phyloP scores from a whole-genome alignment of 2,888 invertebrate species.

The Cataglyphis cursor region DNA sequence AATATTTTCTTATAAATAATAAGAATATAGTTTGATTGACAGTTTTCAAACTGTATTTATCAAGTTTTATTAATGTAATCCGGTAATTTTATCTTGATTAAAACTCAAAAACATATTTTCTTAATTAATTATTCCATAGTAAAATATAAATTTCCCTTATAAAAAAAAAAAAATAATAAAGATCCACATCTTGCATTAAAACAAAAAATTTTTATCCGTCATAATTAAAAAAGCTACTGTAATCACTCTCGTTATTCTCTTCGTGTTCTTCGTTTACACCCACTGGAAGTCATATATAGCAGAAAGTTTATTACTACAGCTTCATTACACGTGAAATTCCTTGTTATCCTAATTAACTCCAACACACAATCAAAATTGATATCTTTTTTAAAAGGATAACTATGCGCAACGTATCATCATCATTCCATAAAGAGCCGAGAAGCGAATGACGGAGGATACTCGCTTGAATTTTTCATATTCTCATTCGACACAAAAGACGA shows the following conservation, averaged over 20 bases:
- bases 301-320: conserved; percentile 7
- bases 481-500: conserved; percentile 11
- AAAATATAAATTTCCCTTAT: background rate
- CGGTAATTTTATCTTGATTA: background rate
- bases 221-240: background rate
- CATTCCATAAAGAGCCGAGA: conserved; percentile 2
- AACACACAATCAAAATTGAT: conserved; percentile 35
- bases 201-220: background rate
- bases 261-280: background rate
- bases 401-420: conserved; percentile 5
- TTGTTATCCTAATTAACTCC: conserved; percentile 45
- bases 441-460: background rate
- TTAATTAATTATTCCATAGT: background rate
- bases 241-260: background rate
- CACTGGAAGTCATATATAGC: background rate
- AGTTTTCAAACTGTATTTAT: background rate
- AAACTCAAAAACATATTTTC: background rate
- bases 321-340: conserved; percentile 32
- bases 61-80: background rate
- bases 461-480: conserved; percentile 52
- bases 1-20: background rate
- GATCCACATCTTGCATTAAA: background rate
- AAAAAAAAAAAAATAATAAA: background rate
- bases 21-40: background rate
- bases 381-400: background rate